Percentiles rank a stretch among this genome's conserved stretches.
These are phyloP conservation scores for Melanerpes formicivorus DNA, from an alignment of 2,113 vertebrate species.

Conservation along the genomic window DNA sequence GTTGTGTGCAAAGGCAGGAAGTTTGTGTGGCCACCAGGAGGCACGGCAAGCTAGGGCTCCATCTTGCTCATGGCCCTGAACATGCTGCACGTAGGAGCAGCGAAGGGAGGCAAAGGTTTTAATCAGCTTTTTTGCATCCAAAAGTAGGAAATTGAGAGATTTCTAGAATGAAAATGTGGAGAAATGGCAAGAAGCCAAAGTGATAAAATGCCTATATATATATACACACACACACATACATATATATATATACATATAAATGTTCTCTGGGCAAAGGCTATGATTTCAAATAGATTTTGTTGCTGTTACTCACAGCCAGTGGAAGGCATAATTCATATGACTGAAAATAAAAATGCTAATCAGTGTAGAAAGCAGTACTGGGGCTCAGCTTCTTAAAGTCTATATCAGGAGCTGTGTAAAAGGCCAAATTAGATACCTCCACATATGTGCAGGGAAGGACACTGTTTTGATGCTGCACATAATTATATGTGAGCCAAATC, in stretches of 20 bases:
- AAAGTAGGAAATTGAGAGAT: neutral
- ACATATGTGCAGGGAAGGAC: neutral
- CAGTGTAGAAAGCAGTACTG: neutral
- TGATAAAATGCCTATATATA: neutral
- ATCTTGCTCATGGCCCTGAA: neutral
- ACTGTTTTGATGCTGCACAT: neutral
- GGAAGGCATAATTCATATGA: neutral
- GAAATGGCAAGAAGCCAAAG: neutral
- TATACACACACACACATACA: no score
- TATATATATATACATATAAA: neutral
- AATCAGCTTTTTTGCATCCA: neutral
- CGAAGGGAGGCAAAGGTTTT: neutral
- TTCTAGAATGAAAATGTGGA: neutral
- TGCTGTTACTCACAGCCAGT: neutral
- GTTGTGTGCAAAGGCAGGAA: neutral
- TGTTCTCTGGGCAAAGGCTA: neutral
- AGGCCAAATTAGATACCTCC: neutral
- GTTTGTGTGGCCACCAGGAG: constrained; percentile 15
- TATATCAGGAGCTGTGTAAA: neutral
- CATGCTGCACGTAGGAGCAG: accelerated
- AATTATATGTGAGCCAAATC: neutral
- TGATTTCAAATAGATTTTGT: neutral
- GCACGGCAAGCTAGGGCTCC: neutral
- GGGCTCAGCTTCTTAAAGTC: neutral
- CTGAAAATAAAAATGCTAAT: neutral